Evolutionary conservation across 2,888 invertebrate genomes (phyloP).

Genomic region (Capitulum mitella): DNA sequence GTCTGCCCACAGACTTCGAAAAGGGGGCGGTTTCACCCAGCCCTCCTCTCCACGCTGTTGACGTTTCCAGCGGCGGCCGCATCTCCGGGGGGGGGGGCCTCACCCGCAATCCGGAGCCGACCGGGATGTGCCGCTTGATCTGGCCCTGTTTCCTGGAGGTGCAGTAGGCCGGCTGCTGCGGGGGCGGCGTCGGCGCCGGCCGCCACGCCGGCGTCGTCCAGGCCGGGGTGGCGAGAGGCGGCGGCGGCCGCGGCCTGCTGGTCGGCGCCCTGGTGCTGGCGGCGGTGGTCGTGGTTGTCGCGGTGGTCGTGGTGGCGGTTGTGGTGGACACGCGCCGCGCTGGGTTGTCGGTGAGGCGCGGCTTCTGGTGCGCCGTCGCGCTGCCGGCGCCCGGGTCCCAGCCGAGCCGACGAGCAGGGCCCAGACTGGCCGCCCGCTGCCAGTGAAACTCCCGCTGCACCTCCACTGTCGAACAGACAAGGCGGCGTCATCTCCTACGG

Average conservation of each 20-base stretch:
- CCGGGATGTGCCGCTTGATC: background rate
- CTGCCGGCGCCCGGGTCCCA: background rate
- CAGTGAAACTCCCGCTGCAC: conserved; percentile 81
- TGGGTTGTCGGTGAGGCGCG: conserved; percentile 26
- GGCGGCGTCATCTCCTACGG: too few relatives aligned
- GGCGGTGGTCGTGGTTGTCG: conserved; percentile 31
- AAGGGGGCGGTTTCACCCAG: too few relatives aligned
- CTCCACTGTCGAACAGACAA: conserved; percentile 58
- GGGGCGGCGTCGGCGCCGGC: background rate
- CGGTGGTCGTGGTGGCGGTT: conserved; percentile 29
- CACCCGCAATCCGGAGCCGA: background rate
- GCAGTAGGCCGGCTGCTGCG: background rate
- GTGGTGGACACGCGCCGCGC: conserved; percentile 23
- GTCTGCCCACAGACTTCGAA: too few relatives aligned
- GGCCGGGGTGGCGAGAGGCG: background rate
- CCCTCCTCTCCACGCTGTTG: too few relatives aligned
- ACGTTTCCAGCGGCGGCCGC: too few relatives aligned
- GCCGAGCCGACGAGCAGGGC: background rate
- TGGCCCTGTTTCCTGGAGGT: background rate
- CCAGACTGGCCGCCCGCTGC: conserved; percentile 41
- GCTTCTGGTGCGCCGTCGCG: conserved; percentile 4
- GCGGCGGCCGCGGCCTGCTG: background rate
- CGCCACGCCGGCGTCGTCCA: background rate
- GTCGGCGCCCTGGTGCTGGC: background rate
- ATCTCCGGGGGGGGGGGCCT: too few relatives aligned